Percentiles rank a stretch among this genome's conserved stretches.
Conservation (phyloP, 2,888 invertebrate species). For the Elysia crispata region DNA sequence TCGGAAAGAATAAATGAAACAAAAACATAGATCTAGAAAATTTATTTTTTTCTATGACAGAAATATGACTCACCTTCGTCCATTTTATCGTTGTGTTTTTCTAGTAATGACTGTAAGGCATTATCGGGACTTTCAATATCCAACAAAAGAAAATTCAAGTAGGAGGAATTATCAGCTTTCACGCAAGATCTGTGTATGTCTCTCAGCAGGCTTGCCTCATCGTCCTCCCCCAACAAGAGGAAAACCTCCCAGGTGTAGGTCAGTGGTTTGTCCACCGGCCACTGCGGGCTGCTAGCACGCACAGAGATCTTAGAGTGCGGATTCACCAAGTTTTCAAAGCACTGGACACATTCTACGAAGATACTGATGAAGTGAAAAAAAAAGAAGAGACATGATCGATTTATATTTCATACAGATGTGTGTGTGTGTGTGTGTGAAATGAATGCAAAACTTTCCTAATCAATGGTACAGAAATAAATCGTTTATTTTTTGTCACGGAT, state of each 20-base stretch:
- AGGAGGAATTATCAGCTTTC: conserved; percentile 59
- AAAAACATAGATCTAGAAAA: no score
- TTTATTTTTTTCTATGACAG: no score
- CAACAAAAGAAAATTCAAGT: not conserved
- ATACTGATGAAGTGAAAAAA: conserved; percentile 59
- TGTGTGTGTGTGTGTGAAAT: no score
- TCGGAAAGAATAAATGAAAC: no score
- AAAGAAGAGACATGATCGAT: not conserved
- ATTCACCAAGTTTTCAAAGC: conserved; percentile 61
- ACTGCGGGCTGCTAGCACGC: conserved; percentile 58
- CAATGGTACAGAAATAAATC: no score
- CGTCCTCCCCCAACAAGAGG: conserved; percentile 26
- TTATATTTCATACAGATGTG: no score
- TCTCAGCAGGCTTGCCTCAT: conserved; percentile 18
- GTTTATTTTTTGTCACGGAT: no score
- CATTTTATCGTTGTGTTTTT: no score
- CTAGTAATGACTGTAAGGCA: no score
- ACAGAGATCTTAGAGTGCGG: conserved; percentile 65
- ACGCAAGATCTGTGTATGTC: conserved; percentile 55
- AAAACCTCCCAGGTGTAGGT: conserved; percentile 63
- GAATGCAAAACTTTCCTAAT: no score
- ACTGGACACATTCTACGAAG: conserved; percentile 61
- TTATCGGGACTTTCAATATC: no score
- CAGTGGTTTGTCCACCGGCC: conserved; percentile 47
- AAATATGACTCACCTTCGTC: no score